Evolutionary conservation across 2,797 vertebrate genomes (phyloP).

Genomic region (Numenius phaeopus): DNA sequence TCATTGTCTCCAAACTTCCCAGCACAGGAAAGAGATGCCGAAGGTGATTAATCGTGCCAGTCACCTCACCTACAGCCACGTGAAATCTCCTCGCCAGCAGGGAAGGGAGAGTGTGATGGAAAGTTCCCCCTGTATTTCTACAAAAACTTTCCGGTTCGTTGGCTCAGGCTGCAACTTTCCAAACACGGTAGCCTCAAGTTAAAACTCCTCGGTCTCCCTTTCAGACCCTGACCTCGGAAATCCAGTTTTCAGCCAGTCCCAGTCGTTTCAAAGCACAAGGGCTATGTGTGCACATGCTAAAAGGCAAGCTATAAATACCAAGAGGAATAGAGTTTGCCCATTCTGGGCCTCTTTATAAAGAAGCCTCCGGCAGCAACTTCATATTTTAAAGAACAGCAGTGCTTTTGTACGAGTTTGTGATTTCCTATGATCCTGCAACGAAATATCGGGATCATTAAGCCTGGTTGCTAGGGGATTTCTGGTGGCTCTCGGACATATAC

Average conservation of each 20-base stretch:
- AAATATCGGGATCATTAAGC: neutral
- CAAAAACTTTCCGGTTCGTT: neutral
- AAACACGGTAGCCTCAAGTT: neutral
- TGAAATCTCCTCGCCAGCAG: neutral
- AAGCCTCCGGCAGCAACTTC: conserved; percentile 30
- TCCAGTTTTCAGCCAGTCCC: neutral
- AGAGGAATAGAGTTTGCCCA: neutral
- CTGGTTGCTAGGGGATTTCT: conserved; percentile 65
- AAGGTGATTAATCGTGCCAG: neutral
- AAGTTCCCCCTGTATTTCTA: neutral
- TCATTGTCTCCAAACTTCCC: neutral
- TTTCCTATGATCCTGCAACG: neutral
- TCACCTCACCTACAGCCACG: neutral
- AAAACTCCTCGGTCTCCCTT: neutral
- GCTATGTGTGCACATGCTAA: neutral
- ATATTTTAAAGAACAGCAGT: conserved; percentile 35
- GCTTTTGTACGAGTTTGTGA: conserved; percentile 28
- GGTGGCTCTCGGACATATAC: conserved; percentile 28
- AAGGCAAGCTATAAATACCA: conserved; percentile 31
- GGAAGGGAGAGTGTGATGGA: neutral
- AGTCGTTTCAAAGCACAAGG: conserved; percentile 1
- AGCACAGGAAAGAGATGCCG: neutral
- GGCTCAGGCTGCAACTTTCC: neutral
- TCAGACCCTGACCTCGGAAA: neutral
- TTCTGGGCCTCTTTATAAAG: conserved; percentile 19